A percentile compares a stretch with the other conserved stretches of the same genome.
phyloP scores from a whole-genome alignment of 2,797 vertebrate genomes.

The Galago senegalensis region DNA sequence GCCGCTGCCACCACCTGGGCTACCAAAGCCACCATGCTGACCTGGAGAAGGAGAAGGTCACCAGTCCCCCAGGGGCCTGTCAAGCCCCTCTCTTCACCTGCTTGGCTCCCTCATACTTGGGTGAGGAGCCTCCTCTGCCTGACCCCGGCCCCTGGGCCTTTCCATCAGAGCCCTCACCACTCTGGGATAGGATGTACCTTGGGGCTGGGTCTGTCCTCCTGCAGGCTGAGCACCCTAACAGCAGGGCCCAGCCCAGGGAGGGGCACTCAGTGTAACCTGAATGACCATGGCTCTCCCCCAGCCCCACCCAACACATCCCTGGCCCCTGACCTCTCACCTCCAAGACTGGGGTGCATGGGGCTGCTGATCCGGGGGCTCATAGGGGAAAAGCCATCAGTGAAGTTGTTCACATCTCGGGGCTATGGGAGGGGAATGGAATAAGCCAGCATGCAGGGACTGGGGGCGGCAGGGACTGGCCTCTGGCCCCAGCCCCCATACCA shows the following conservation, averaged over 20 bases:
- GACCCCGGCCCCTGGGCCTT: background rate
- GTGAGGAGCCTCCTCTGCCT: background rate
- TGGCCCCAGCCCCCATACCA: background rate
- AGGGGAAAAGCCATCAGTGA: slow-evolving; percentile 95
- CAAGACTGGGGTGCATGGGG: slow-evolving; percentile 94
- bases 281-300: background rate
- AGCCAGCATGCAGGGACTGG: background rate
- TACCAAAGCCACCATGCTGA: slow-evolving; percentile 91
- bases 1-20: slow-evolving; percentile 85
- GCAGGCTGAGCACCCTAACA: background rate
- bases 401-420: slow-evolving; percentile 97
- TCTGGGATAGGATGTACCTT: background rate
- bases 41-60: slow-evolving; percentile 68
- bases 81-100: background rate
- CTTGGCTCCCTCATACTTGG: background rate
- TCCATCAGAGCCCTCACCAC: background rate
- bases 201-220: background rate
- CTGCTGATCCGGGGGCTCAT: slow-evolving; percentile 99
- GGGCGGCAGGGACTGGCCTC: background rate
- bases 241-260: background rate
- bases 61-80: background rate
- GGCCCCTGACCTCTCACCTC: slow-evolving; percentile 83
- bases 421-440: slow-evolving; percentile 74
- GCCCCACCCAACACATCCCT: background rate
- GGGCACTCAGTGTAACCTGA: background rate